Conservation (phyloP, 2,797 vertebrate species). For the Tamandua tetradactyla region DNA sequence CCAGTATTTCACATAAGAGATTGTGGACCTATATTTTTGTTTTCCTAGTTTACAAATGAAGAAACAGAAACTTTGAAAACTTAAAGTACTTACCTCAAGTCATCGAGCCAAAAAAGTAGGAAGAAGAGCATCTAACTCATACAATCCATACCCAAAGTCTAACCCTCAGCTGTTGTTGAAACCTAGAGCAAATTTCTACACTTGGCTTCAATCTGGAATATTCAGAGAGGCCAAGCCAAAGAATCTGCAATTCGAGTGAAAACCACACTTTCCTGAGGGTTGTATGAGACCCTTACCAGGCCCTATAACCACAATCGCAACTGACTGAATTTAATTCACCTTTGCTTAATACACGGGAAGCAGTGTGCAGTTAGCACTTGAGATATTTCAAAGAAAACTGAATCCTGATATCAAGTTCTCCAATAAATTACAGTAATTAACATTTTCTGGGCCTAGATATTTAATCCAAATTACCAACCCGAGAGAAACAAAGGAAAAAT, state of each 20-base stretch:
- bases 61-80: not conserved
- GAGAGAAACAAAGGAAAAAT: conserved; percentile 41
- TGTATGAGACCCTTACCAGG: not conserved
- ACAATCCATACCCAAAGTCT: not conserved
- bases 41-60: not conserved
- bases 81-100: not conserved
- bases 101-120: not conserved
- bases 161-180: not conserved
- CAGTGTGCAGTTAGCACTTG: not conserved
- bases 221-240: conserved; percentile 4
- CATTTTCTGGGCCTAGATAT: conserved; percentile 16
- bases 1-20: not conserved
- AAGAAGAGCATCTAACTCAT: not conserved
- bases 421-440: conserved; percentile 59
- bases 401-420: conserved; percentile 17
- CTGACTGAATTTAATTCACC: not conserved
- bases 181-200: not conserved
- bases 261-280: not conserved
- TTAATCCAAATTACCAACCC: conserved; percentile 50
- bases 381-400: conserved; percentile 45
- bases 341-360: not conserved
- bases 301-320: not conserved
- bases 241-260: not conserved
- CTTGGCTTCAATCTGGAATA: not conserved
- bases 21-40: not conserved